Percentiles rank a stretch among this genome's conserved stretches.
Conservation (phyloP, 2,113 vertebrate species). For the Chelonoidis abingdonii region DNA sequence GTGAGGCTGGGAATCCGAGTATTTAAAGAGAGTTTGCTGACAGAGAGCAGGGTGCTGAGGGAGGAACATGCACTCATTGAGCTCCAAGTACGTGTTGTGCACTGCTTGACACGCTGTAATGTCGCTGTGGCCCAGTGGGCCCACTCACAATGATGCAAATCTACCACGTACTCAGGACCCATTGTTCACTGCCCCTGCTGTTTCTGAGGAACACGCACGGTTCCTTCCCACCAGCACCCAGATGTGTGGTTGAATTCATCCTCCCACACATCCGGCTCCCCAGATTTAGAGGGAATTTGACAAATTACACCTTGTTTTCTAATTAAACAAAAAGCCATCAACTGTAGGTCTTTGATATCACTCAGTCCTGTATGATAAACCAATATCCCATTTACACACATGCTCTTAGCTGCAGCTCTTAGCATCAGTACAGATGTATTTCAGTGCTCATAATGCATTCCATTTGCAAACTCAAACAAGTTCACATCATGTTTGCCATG, state of each 20-base stretch:
- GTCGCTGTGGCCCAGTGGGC: constrained; percentile 71
- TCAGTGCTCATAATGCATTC: no score
- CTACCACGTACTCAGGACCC: background rate
- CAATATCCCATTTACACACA: no score
- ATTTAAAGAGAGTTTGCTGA: constrained; percentile 57
- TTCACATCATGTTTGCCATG: no score
- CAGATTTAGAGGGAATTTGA: background rate
- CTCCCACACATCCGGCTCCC: background rate
- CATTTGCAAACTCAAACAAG: no score
- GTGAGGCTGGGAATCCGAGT: background rate
- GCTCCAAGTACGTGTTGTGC: constrained; percentile 46
- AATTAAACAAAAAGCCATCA: background rate
- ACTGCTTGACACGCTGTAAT: background rate
- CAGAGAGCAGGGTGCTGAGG: background rate
- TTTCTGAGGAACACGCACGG: background rate
- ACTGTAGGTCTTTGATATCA: background rate
- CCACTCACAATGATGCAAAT: background rate
- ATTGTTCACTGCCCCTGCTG: background rate
- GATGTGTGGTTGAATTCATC: background rate
- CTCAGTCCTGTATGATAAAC: no score
- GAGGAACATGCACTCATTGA: background rate
- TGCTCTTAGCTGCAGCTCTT: no score
- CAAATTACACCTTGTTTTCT: background rate
- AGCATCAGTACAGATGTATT: no score
- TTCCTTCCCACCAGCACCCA: background rate